phyloP scores from a whole-genome alignment of 2,113 vertebrate species.

The Leiothrix lutea region DNA sequence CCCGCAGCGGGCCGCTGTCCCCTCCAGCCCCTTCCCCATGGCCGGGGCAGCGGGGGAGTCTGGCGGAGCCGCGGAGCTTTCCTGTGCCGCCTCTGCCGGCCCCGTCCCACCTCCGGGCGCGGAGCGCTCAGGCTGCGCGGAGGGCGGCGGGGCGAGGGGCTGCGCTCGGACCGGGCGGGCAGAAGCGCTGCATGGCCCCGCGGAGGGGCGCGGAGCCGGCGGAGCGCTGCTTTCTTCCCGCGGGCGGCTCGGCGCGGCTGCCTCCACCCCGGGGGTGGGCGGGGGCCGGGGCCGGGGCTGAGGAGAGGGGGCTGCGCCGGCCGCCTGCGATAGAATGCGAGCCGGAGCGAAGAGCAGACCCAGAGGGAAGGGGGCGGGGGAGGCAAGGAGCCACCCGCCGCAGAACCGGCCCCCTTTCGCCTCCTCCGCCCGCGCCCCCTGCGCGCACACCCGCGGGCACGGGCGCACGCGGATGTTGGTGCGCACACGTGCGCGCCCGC shows the following conservation, averaged over 20 bases:
- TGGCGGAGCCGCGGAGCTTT: not conserved
- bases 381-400: constrained; percentile 20
- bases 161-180: not conserved
- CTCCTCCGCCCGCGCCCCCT: constrained; percentile 18
- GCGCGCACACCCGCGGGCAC: not conserved
- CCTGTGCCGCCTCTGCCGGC: not conserved
- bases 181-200: constrained; percentile 32
- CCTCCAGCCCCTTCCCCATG: constrained; percentile 85
- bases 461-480: not conserved
- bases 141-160: not conserved
- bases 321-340: constrained; percentile 16
- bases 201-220: no score
- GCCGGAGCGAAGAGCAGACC: not conserved
- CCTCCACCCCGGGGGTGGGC: no score
- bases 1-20: constrained; percentile 81
- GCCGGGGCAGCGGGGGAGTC: not conserved
- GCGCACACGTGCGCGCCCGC: not conserved
- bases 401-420: constrained; percentile 43
- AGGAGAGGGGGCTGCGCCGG: no score
- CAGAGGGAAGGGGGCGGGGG: constrained; percentile 55
- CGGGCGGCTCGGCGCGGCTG: no score
- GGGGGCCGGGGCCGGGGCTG: no score
- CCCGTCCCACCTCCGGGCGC: not conserved
- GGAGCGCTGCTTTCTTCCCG: no score
- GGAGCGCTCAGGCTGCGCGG: not conserved